These are phyloP conservation scores for Planiliza haematocheilus DNA, from an alignment of 2,113 vertebrate genomes.

Conservation along the genomic window DNA sequence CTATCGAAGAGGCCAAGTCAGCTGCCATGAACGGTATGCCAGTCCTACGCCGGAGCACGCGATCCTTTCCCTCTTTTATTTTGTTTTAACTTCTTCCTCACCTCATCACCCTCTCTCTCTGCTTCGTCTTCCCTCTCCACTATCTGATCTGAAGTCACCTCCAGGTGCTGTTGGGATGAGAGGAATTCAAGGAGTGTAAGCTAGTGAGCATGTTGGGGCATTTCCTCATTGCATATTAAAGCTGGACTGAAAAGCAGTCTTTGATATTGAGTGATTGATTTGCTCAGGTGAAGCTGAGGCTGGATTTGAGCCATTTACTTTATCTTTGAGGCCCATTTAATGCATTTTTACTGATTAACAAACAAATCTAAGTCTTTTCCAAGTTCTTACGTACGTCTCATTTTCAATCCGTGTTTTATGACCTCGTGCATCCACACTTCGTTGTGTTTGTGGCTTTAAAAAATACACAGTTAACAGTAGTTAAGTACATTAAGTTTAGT, in stretches of 20 bases:
- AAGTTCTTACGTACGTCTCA: too few species aligned
- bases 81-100: not conserved
- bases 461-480: too few species aligned
- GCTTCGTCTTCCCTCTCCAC: slow-evolving; percentile 13
- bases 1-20: slow-evolving; percentile 96
- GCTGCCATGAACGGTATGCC: slow-evolving; percentile 94
- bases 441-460: too few species aligned
- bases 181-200: slow-evolving; percentile 54
- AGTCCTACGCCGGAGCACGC: slow-evolving; percentile 15
- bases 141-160: slow-evolving; percentile 33
- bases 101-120: not conserved
- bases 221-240: slow-evolving; percentile 48
- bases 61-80: not conserved
- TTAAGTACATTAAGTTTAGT: too few species aligned
- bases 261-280: not conserved
- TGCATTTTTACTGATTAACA: too few species aligned
- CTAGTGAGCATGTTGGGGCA: slow-evolving; percentile 55
- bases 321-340: too few species aligned
- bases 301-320: not conserved
- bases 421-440: too few species aligned
- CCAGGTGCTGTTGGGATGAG: slow-evolving; percentile 36
- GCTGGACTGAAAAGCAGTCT: slow-evolving; percentile 4
- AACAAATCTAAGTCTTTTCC: too few species aligned
- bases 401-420: too few species aligned
- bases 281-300: not conserved